Conservation (phyloP, 2,113 vertebrate genomes). For the Cromileptes altivelis region DNA sequence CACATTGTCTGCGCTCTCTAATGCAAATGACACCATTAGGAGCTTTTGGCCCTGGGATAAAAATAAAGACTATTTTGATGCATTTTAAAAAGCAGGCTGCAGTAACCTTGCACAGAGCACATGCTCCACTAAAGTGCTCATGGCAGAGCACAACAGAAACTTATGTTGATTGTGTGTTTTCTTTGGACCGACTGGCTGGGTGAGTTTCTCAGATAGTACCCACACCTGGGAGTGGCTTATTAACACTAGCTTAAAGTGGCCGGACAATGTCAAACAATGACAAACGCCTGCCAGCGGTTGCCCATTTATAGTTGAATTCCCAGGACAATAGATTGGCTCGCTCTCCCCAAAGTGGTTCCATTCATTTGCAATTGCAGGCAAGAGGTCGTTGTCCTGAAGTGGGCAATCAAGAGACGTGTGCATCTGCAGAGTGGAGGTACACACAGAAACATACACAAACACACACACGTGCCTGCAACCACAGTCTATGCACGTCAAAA, state of each 20-base stretch:
- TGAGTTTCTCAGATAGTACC: conserved; percentile 58
- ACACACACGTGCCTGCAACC: background rate
- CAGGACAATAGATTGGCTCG: conserved; percentile 62
- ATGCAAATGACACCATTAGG: conserved; percentile 68
- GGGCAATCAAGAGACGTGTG: conserved; percentile 67
- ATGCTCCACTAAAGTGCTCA: conserved; percentile 21
- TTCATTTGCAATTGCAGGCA: conserved; percentile 73
- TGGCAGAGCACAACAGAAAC: conserved; percentile 44
- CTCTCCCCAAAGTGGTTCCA: conserved; percentile 55
- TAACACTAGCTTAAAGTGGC: conserved; percentile 69
- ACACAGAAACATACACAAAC: conserved; percentile 1
- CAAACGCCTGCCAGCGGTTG: conserved; percentile 61
- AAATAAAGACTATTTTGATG: conserved; percentile 55
- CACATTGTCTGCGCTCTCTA: conserved; percentile 52
- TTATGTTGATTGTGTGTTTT: conserved; percentile 71
- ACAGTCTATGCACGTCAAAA: conserved; percentile 42
- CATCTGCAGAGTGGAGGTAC: conserved; percentile 46
- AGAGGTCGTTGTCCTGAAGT: conserved; percentile 69
- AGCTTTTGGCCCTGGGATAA: conserved; percentile 34
- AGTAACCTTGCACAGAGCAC: conserved; percentile 37
- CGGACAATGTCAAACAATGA: conserved; percentile 78
- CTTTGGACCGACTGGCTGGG: conserved; percentile 64
- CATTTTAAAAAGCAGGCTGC: conserved; percentile 54
- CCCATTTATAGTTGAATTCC: conserved; percentile 68
- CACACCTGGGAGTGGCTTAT: conserved; percentile 76